A percentile compares a stretch with the other conserved stretches of the same genome.
Conservation (phyloP, 1,140 invertebrate genomes). For the Mycetomoellerius zeteki region DNA sequence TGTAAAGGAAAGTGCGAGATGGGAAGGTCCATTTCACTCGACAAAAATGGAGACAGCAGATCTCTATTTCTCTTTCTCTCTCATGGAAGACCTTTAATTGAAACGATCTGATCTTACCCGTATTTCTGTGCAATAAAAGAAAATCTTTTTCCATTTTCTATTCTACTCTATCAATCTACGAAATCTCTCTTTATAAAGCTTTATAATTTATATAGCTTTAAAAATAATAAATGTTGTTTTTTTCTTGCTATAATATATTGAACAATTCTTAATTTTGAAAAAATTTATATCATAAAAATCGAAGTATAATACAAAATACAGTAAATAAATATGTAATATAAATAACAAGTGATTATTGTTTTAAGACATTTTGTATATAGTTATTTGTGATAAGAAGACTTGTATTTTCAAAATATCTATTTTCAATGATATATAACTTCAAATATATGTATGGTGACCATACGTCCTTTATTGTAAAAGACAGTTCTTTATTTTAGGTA, state of each 20-base stretch:
- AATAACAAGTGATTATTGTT: not conserved
- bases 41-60: conserved; percentile 50
- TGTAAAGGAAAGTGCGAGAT: conserved; percentile 66
- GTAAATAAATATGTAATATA: too few relatives aligned
- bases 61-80: not conserved
- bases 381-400: not conserved
- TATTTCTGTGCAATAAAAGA: conserved; percentile 17
- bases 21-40: conserved; percentile 62
- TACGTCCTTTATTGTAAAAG: too few relatives aligned
- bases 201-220: not conserved
- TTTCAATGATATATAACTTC: not conserved
- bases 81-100: conserved; percentile 8
- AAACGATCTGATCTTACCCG: conserved; percentile 32
- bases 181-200: not conserved
- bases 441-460: too few relatives aligned
- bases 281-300: not conserved
- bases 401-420: not conserved
- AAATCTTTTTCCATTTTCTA: conserved; percentile 4
- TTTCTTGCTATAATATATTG: not conserved
- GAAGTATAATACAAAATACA: not conserved
- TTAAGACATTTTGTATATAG: not conserved
- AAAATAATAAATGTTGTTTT: conserved; percentile 13
- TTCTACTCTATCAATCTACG: not conserved
- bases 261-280: not conserved
- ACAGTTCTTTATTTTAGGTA: too few relatives aligned